Conservation (phyloP, 2,888 invertebrate genomes). For the Melangyna quadrimaculata region DNA sequence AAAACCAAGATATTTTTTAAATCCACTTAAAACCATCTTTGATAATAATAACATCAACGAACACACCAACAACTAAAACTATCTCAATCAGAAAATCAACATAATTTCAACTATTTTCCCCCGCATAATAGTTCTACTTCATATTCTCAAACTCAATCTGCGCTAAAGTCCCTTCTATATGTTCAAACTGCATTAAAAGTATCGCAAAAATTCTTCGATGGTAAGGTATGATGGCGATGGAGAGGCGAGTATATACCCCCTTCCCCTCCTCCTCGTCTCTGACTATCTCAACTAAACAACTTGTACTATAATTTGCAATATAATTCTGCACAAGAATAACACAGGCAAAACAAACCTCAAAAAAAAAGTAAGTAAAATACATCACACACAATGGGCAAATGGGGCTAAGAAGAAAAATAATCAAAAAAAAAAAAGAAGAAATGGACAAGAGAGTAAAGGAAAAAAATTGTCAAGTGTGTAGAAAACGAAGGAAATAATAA, state of each 20-base stretch:
- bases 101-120: constrained; percentile 63
- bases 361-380: constrained; percentile 5
- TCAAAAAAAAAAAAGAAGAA: background rate
- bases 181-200: constrained; percentile 27
- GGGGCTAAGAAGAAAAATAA: constrained; percentile 22
- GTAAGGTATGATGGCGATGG: background rate
- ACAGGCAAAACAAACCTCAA: constrained; percentile 22
- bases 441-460: background rate
- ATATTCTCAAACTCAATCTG: constrained; percentile 16
- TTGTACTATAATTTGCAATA: constrained; percentile 67
- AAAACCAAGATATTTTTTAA: background rate
- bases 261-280: background rate
- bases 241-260: background rate
- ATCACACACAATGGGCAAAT: constrained; percentile 21
- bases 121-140: constrained; percentile 58
- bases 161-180: constrained; percentile 7
- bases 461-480: constrained; percentile 66
- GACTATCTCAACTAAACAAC: constrained; percentile 18
- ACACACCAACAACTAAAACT: background rate
- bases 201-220: constrained; percentile 27
- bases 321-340: constrained; percentile 51
- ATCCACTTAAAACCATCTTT: background rate
- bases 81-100: constrained; percentile 56
- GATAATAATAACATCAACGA: background rate
- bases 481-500: constrained; percentile 38